Conservation (phyloP, 2,888 invertebrate species). For the Harpalus rubripes region DNA sequence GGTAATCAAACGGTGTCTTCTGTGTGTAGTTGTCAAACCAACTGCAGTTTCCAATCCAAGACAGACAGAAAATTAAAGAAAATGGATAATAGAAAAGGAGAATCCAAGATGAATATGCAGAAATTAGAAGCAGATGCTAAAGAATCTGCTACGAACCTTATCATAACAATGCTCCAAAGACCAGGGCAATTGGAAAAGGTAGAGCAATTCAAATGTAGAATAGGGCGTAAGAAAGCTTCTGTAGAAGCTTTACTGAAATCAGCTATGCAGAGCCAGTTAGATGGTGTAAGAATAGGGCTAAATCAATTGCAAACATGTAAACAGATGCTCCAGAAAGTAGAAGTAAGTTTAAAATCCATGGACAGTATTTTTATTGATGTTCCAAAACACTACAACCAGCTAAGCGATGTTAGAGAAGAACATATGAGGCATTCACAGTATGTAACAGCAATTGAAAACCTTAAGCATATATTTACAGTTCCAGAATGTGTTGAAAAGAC, state of each 20-base stretch:
- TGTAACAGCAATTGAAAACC: slow-evolving; percentile 98
- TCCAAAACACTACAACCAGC: slow-evolving; percentile 87
- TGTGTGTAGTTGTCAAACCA: slow-evolving; percentile 6
- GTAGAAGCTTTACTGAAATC: slow-evolving; percentile 97
- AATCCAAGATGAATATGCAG: slow-evolving; percentile 78
- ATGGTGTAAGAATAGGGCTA: slow-evolving; percentile 96
- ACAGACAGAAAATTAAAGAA: not conserved
- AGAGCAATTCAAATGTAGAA: slow-evolving; percentile 87
- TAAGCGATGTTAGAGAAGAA: slow-evolving; percentile 93
- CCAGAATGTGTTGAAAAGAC: slow-evolving; percentile 97
- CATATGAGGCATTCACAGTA: slow-evolving; percentile 97
- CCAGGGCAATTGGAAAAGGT: slow-evolving; percentile 97
- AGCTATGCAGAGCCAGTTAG: slow-evolving; percentile 98
- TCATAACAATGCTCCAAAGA: slow-evolving; percentile 94
- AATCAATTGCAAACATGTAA: slow-evolving; percentile 92
- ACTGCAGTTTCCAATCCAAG: slow-evolving; percentile 26
- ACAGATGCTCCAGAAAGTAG: slow-evolving; percentile 89
- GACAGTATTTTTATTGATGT: slow-evolving; percentile 87
- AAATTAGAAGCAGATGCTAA: slow-evolving; percentile 89
- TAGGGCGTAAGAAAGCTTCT: slow-evolving; percentile 90
- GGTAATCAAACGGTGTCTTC: not conserved
- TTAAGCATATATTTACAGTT: slow-evolving; percentile 98
- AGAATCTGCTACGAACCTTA: slow-evolving; percentile 88
- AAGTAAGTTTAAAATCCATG: slow-evolving; percentile 86
- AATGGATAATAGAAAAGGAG: slow-evolving; percentile 54